Evolutionary conservation across 2,797 vertebrate genomes (phyloP).

Genomic region (Percopsis omiscomaycus): DNA sequence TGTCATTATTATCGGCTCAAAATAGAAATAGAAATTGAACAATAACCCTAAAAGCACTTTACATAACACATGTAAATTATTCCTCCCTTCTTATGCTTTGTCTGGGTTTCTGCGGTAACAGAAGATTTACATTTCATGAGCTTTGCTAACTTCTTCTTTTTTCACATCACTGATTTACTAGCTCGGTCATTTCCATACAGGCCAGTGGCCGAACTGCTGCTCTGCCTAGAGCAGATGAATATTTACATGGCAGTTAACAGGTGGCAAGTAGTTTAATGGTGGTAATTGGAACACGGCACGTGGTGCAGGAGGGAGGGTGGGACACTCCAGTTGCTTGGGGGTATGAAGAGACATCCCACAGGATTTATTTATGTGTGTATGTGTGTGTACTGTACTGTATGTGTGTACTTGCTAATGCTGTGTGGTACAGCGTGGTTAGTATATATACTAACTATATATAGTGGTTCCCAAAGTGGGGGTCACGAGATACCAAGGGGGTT

Average conservation of each 20-base stretch:
- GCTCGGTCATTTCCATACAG: constrained; percentile 58
- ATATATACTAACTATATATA: no score
- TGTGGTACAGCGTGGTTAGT: not conserved
- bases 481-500: no score
- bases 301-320: constrained; percentile 52
- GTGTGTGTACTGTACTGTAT: constrained; percentile 18
- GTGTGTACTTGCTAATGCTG: not conserved
- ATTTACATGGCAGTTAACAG: constrained; percentile 80
- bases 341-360: constrained; percentile 48
- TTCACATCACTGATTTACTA: constrained; percentile 66
- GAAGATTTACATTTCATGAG: constrained; percentile 73
- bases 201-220: constrained; percentile 49
- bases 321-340: constrained; percentile 41
- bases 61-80: constrained; percentile 59
- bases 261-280: constrained; percentile 72
- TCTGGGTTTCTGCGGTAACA: constrained; percentile 43
- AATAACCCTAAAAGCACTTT: constrained; percentile 14
- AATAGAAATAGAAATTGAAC: not conserved
- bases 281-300: constrained; percentile 67
- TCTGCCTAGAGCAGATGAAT: constrained; percentile 65
- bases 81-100: constrained; percentile 32
- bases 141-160: constrained; percentile 49
- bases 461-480: no score
- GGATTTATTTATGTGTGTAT: constrained; percentile 19
- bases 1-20: constrained; percentile 39